Base-by-base conservation (phyloP, 2,797 vertebrate genomes). In the Hydrophis major region DNA sequence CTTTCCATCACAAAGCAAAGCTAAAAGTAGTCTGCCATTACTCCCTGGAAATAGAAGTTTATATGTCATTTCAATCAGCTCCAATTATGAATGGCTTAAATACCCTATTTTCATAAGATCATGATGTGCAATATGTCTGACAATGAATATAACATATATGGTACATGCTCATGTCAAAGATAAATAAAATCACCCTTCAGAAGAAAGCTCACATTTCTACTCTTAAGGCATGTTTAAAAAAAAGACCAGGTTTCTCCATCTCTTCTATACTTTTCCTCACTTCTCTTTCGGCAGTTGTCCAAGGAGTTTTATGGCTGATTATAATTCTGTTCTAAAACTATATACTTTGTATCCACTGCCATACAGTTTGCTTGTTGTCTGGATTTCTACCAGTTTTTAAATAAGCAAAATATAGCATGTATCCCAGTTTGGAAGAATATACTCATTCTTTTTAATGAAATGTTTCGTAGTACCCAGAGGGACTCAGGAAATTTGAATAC, bases 401-500 rank as follows among this genome's bases (percentile, higher is more conserved):
- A 55, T 74, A 37, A 87, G 27, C 28, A 32, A 56, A 50, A 32
- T 42, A 25, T 87, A 50, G 2, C 12, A 32, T 74, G 28, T 14
- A 20, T 6, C 42, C 22, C 12, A 16, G 11, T 87, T 27, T 83
- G 66, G 83, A 59, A 86, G 50, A 22, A 20, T 63, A 42, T 47
- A 55, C 60, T 90, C 20, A 92, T 66, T 28, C 53, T 69, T 94
- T 89, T 88, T 86, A 28, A 18, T 92, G 37, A 7, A 86, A 92
- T 92, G 25, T 90, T 88, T 95, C 96, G 14, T 95, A 98, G 98
- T 98, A 98, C 95, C 98, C 98, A 27, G 97, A 98, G 92, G 98
- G 96, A 3, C 98, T 98, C 92, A 97, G 95, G 25, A 98, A 97
- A 93, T 98, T 98, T 55, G 98, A 98, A 91, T 98, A 98, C 92